These are phyloP conservation scores for Acronicta aceris DNA, from an alignment of 2,888 invertebrate genomes.

Conservation along the genomic window DNA sequence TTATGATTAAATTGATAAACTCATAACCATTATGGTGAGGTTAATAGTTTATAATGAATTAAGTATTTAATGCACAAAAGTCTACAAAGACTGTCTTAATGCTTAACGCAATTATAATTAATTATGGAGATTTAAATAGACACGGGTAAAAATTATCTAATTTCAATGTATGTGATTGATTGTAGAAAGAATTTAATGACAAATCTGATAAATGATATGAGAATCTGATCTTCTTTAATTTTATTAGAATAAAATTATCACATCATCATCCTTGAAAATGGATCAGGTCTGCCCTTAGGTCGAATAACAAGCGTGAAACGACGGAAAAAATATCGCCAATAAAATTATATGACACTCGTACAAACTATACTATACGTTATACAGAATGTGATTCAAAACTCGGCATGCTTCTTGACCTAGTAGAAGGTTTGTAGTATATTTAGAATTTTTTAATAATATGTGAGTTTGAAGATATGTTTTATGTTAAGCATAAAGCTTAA, in stretches of 20 bases:
- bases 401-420: slow-evolving; percentile 11
- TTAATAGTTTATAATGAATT: no score
- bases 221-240: slow-evolving; percentile 34
- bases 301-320: slow-evolving; percentile 47
- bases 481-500: no score
- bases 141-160: no score
- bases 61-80: no score
- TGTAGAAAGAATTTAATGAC: slow-evolving; percentile 22
- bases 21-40: no score
- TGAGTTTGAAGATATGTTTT: no score
- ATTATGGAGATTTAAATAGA: no score
- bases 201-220: neutral
- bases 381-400: slow-evolving; percentile 33
- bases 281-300: slow-evolving; percentile 35
- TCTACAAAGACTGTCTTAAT: no score
- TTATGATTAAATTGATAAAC: no score
- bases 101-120: no score
- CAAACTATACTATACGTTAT: slow-evolving; percentile 32
- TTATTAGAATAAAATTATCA: slow-evolving; percentile 41
- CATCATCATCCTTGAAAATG: slow-evolving; percentile 41
- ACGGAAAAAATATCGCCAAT: slow-evolving; percentile 47
- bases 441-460: no score
- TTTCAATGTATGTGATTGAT: no score
- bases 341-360: slow-evolving; percentile 46
- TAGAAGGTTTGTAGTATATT: slow-evolving; percentile 20